Conservation (phyloP, 2,888 invertebrate genomes). For the Diarsia mendica region DNA sequence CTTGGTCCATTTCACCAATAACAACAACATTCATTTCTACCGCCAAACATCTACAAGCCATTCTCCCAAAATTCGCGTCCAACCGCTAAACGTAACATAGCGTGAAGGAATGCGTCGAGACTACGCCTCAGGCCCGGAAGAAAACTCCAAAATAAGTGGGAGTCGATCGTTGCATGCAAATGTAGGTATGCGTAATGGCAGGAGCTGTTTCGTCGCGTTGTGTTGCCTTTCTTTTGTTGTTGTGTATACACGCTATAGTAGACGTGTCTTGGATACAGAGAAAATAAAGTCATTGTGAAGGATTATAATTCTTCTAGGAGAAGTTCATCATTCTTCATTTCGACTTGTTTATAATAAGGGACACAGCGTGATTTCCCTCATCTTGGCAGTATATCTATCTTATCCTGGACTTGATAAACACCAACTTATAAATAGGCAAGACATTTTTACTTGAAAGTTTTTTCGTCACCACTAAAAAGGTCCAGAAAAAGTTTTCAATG, state of each 20-base stretch:
- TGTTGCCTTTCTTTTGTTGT: slow-evolving; percentile 49
- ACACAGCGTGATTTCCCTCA: not conserved
- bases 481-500: not conserved
- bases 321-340: not conserved
- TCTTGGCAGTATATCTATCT: not conserved
- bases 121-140: slow-evolving; percentile 82
- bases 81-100: slow-evolving; percentile 62
- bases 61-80: slow-evolving; percentile 27
- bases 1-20: too few relatives aligned
- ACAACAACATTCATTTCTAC: not conserved
- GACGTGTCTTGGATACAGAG: not conserved
- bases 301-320: not conserved
- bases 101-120: slow-evolving; percentile 77
- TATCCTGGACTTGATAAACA: not conserved
- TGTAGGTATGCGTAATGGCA: slow-evolving; percentile 79
- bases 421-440: not conserved
- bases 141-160: slow-evolving; percentile 80
- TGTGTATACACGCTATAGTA: slow-evolving; percentile 18
- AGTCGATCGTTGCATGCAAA: slow-evolving; percentile 75
- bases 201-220: slow-evolving; percentile 67
- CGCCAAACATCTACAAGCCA: not conserved
- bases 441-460: not conserved
- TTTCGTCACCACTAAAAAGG: not conserved
- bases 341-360: not conserved
- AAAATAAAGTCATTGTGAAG: not conserved